A percentile compares a stretch with the other conserved stretches of the same genome.
Evolutionary conservation across 2,888 invertebrate species (phyloP).

Genomic region (Eristalis tenax): DNA sequence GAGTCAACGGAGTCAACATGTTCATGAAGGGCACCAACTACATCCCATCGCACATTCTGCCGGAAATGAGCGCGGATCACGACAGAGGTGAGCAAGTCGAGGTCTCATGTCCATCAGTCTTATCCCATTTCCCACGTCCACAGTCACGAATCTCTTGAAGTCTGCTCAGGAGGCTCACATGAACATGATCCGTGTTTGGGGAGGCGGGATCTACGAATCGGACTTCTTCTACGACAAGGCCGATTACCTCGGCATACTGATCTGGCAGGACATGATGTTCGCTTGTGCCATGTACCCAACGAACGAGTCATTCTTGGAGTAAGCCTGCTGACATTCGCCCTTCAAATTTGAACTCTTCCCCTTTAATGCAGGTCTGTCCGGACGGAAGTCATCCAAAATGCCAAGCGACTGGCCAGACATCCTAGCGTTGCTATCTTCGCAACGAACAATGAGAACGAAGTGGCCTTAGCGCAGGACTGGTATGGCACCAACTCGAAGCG

Average conservation of each 20-base stretch:
- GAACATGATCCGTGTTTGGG: conserved; percentile 98
- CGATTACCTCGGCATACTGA: conserved; percentile 93
- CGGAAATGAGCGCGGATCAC: conserved; percentile 85
- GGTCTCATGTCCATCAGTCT: background rate
- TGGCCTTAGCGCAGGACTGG: conserved; percentile 92
- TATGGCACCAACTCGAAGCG: conserved; percentile 83
- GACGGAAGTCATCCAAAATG: conserved; percentile 90
- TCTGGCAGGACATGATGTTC: conserved; percentile 99
- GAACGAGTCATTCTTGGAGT: conserved; percentile 86
- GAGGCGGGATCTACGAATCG: conserved; percentile 97
- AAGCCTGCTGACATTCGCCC: conserved; percentile 63
- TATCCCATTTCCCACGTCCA: background rate
- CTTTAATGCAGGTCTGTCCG: conserved; percentile 85
- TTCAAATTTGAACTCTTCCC: background rate
- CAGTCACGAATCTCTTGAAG: conserved; percentile 85
- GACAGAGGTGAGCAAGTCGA: conserved; percentile 80
- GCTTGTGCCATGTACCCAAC: conserved; percentile 97
- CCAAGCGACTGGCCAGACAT: conserved; percentile 91
- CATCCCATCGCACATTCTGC: conserved; percentile 93
- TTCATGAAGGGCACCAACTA: conserved; percentile 98
- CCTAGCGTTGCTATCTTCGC: conserved; percentile 94
- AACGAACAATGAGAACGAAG: conserved; percentile 99
- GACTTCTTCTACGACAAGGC: conserved; percentile 94
- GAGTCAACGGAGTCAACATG: conserved; percentile 91
- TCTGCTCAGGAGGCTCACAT: conserved; percentile 90